A percentile compares a stretch with the other conserved stretches of the same genome.
Conservation (phyloP, 1,140 invertebrate species). For the Coptotermes formosanus region DNA sequence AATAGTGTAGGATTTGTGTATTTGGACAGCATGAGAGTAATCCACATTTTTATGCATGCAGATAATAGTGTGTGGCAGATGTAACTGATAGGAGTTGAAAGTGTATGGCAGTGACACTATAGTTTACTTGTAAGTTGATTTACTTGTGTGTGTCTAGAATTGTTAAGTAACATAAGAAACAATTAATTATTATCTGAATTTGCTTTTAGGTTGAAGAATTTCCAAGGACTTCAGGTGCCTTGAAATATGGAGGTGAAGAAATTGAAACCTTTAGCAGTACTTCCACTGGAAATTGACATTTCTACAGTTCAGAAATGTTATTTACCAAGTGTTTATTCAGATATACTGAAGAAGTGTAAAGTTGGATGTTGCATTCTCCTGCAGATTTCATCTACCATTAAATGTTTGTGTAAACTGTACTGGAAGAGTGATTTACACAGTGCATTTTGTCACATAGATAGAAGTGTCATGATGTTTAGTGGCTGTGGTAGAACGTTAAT, state of each 20-base stretch:
- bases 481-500: background rate
- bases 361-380: background rate
- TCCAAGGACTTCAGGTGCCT: background rate
- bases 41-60: too few relatives aligned
- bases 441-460: background rate
- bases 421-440: slow-evolving; percentile 11
- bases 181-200: too few relatives aligned
- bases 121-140: too few relatives aligned
- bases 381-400: background rate
- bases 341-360: background rate
- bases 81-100: too few relatives aligned
- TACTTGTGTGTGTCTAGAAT: too few relatives aligned
- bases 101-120: too few relatives aligned
- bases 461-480: slow-evolving; percentile 6
- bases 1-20: too few relatives aligned
- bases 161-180: too few relatives aligned
- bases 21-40: too few relatives aligned
- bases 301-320: slow-evolving; percentile 26
- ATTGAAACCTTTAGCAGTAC: background rate
- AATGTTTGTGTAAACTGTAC: slow-evolving; percentile 25
- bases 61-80: too few relatives aligned
- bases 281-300: slow-evolving; percentile 23
- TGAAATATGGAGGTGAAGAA: background rate
- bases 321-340: background rate
- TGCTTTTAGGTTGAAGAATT: background rate